Evolutionary conservation across 1,140 invertebrate genomes (phyloP).

Genomic region (Harlomillsia oculata): DNA sequence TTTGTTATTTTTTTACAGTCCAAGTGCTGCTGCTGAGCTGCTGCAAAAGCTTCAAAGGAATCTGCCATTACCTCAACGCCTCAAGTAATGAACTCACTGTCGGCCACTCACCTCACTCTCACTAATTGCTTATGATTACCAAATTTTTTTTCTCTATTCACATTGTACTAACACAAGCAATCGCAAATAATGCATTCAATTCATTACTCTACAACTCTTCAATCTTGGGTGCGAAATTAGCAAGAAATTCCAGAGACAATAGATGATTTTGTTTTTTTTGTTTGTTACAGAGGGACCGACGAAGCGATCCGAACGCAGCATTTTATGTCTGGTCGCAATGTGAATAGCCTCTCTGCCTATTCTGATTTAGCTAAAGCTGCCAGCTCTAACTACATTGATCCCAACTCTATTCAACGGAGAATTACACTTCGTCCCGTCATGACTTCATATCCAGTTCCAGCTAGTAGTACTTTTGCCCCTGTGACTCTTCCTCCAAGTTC

Average conservation of each 20-base stretch:
- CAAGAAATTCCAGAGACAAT: neutral
- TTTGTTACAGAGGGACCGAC: neutral
- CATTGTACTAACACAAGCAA: no score
- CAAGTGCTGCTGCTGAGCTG: no score
- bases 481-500: conserved; percentile 1
- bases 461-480: neutral
- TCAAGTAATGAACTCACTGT: no score
- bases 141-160: no score
- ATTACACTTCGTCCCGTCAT: conserved; percentile 16
- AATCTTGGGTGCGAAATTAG: no score
- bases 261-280: neutral
- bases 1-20: no score
- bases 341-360: conserved; percentile 2
- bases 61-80: no score
- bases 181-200: no score
- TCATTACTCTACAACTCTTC: no score
- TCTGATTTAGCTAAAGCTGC: neutral
- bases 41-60: no score
- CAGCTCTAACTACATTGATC: neutral
- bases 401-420: conserved; percentile 13
- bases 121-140: no score
- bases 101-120: no score
- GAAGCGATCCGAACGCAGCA: conserved; percentile 15
- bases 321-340: conserved; percentile 12
- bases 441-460: neutral